These are phyloP conservation scores for Anthoscopus minutus DNA, from an alignment of 2,113 vertebrate species.

Conservation along the genomic window DNA sequence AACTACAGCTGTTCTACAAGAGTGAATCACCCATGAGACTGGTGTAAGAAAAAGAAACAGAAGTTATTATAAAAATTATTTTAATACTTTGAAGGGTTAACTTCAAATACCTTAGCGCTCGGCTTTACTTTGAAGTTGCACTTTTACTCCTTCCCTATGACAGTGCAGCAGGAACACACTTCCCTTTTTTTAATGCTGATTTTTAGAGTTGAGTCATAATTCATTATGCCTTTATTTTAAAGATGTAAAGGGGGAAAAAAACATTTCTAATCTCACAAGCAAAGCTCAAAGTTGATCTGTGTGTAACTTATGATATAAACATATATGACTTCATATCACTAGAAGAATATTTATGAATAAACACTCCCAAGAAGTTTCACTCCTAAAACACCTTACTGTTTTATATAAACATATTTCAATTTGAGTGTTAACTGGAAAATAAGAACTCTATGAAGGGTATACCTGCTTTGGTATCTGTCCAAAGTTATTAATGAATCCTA, in stretches of 20 bases:
- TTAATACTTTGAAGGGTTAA: not conserved
- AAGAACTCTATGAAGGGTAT: not conserved
- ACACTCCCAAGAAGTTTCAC: not conserved
- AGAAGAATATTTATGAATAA: not conserved
- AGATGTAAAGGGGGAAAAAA: not conserved
- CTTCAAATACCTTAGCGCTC: not conserved
- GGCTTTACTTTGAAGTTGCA: not conserved
- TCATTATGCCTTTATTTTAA: not conserved
- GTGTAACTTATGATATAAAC: not conserved
- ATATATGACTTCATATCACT: not conserved
- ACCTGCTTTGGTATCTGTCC: slow-evolving; percentile 99
- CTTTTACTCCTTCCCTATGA: not conserved
- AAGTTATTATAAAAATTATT: not conserved
- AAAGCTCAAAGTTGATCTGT: not conserved
- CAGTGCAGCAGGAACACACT: not conserved
- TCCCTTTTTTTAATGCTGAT: not conserved
- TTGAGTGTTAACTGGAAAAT: not conserved
- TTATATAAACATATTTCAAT: not conserved
- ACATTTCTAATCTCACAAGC: not conserved
- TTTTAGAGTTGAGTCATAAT: not conserved
- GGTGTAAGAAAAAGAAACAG: not conserved
- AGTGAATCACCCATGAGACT: not conserved
- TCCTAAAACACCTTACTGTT: not conserved
- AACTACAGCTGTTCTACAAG: not conserved
- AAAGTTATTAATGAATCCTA: slow-evolving; percentile 99